Conservation (phyloP, 30 jellyfish, hydroid and myxozoan species). For the Catostylus mosaicus region DNA sequence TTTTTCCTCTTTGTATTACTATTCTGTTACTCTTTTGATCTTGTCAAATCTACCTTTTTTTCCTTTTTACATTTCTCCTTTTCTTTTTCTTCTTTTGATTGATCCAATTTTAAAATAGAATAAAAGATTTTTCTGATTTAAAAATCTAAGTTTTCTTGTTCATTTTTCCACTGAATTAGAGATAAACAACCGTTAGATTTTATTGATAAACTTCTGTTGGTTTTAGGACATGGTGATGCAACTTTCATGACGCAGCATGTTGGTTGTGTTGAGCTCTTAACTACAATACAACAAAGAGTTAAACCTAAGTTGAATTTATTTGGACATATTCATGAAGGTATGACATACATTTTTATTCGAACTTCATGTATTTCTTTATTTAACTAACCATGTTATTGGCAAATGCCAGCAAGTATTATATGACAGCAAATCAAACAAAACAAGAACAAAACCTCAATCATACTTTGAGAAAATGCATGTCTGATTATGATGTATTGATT, state of each 20-base stretch:
- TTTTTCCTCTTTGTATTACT: no score
- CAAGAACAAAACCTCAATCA: background rate
- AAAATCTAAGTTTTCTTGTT: no score
- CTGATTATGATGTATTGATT: no score
- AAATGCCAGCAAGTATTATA: background rate
- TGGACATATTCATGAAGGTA: slow-evolving; percentile 98
- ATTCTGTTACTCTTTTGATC: no score
- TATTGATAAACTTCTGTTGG: no score
- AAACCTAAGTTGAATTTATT: slow-evolving; percentile 81
- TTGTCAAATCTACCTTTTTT: no score
- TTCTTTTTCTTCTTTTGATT: no score
- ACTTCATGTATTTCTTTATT: background rate
- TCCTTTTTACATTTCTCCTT: no score
- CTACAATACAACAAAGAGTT: slow-evolving; percentile 88
- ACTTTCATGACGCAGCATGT: slow-evolving; percentile 49
- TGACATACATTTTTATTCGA: background rate
- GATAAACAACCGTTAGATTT: no score
- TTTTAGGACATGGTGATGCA: slow-evolving; percentile 82
- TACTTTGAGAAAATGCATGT: background rate
- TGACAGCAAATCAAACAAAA: background rate
- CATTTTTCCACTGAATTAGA: no score
- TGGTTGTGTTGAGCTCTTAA: slow-evolving; percentile 88
- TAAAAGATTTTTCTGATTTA: no score
- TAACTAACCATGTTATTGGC: background rate
- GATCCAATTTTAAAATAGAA: no score